A percentile compares a stretch with the other conserved stretches of the same genome.
Evolutionary conservation across 2,888 invertebrate genomes (phyloP).

Genomic region (Drosophila pegasa): DNA sequence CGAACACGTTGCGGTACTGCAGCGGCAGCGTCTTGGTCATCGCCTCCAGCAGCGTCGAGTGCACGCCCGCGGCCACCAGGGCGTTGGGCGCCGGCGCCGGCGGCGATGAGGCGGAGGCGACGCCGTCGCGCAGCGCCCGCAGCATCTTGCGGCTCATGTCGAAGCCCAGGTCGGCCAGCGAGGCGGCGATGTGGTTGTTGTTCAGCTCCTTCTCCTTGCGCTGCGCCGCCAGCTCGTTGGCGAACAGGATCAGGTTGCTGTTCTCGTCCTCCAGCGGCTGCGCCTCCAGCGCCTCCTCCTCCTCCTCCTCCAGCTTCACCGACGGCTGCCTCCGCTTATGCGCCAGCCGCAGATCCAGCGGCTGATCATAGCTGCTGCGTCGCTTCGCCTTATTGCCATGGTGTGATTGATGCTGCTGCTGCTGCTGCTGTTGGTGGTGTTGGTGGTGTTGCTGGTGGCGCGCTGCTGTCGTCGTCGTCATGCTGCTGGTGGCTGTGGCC

Average conservation of each 20-base stretch:
- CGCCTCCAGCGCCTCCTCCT: slow-evolving; percentile 31
- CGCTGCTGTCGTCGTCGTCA: slow-evolving; percentile 67
- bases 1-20: slow-evolving; percentile 86
- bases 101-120: slow-evolving; percentile 53
- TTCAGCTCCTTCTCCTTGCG: slow-evolving; percentile 75
- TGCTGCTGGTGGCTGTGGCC: slow-evolving; percentile 85
- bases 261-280: slow-evolving; percentile 90
- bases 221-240: slow-evolving; percentile 57
- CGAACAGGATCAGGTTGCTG: slow-evolving; percentile 89
- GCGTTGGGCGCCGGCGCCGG: slow-evolving; percentile 77
- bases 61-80: slow-evolving; percentile 85
- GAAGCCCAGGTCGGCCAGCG: slow-evolving; percentile 72
- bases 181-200: slow-evolving; percentile 74
- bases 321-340: slow-evolving; percentile 88
- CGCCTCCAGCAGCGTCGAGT: slow-evolving; percentile 90
- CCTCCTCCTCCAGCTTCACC: slow-evolving; percentile 27
- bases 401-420: slow-evolving; percentile 54
- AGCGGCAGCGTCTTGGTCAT: slow-evolving; percentile 89
- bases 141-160: slow-evolving; percentile 76
- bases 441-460: slow-evolving; percentile 45
- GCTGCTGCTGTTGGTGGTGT: slow-evolving; percentile 50
- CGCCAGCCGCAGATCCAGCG: slow-evolving; percentile 94
- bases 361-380: slow-evolving; percentile 88
- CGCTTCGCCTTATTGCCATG: slow-evolving; percentile 67
- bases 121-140: slow-evolving; percentile 67